phyloP scores from a whole-genome alignment of 2,888 invertebrate genomes.

The Habroteleia sp. region DNA sequence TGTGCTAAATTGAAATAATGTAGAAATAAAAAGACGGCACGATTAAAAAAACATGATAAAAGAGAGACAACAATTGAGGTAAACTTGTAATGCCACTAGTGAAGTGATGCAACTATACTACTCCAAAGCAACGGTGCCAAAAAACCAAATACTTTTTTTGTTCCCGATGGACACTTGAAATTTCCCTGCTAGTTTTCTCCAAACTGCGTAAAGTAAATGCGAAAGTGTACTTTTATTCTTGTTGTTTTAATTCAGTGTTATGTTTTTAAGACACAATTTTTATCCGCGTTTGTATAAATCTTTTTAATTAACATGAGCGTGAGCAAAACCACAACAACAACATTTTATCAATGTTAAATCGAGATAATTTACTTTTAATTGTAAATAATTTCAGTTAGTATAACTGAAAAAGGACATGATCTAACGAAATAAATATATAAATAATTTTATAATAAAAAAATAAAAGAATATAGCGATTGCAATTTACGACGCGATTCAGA shows the following conservation, averaged over 20 bases:
- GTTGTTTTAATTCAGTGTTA: constrained; percentile 46
- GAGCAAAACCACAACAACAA: not conserved
- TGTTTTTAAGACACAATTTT: constrained; percentile 27
- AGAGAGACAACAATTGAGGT: constrained; percentile 33
- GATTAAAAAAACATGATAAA: constrained; percentile 29
- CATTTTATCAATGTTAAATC: no score
- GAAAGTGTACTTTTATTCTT: constrained; percentile 37
- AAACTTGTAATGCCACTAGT: constrained; percentile 36
- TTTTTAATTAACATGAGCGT: constrained; percentile 11
- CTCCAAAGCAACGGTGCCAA: constrained; percentile 52
- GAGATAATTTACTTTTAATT: not conserved
- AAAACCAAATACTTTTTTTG: constrained; percentile 44
- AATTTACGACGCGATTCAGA: no score
- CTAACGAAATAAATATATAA: no score
- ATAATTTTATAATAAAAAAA: no score
- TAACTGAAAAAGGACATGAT: no score
- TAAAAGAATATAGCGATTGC: no score
- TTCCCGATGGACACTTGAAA: constrained; percentile 49
- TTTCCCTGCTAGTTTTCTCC: constrained; percentile 30
- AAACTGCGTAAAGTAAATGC: constrained; percentile 25
- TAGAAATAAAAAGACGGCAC: constrained; percentile 15
- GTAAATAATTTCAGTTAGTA: no score
- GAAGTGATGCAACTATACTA: constrained; percentile 52
- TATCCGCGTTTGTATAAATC: constrained; percentile 28
- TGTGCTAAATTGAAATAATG: constrained; percentile 24